phyloP scores from a whole-genome alignment of 2,888 invertebrate genomes.

The Calephelis perditalis region DNA sequence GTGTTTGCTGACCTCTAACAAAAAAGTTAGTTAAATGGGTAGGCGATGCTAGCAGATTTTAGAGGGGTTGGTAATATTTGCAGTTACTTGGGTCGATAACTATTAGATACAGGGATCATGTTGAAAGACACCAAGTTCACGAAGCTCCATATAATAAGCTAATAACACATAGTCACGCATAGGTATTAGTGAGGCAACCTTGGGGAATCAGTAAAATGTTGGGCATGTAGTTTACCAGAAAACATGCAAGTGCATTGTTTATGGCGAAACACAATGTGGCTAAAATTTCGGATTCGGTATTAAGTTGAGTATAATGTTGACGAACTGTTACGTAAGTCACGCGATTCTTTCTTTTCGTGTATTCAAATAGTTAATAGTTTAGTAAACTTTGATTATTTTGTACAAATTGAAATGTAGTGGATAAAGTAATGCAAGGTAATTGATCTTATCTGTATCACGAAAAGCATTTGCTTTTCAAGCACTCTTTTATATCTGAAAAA shows the following conservation, averaged over 20 bases:
- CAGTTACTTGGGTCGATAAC: too few relatives aligned
- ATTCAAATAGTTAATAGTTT: neutral
- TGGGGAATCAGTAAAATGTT: neutral
- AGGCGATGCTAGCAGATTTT: too few relatives aligned
- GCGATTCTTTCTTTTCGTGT: neutral
- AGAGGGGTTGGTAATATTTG: too few relatives aligned
- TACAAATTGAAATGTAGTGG: neutral
- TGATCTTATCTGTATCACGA: too few relatives aligned
- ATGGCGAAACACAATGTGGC: neutral
- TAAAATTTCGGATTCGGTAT: slow-evolving; percentile 10
- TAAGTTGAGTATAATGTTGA: neutral
- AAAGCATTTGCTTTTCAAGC: too few relatives aligned
- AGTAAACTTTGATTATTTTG: neutral
- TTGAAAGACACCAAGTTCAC: neutral
- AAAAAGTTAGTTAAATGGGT: too few relatives aligned
- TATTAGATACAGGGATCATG: too few relatives aligned
- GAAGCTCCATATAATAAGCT: neutral
- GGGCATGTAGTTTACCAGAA: neutral
- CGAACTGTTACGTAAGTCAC: neutral
- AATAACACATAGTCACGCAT: slow-evolving; percentile 8
- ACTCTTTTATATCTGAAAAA: too few relatives aligned
- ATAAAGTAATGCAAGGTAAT: too few relatives aligned
- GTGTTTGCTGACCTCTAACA: too few relatives aligned
- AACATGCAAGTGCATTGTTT: slow-evolving; percentile 9
- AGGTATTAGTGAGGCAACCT: neutral